phyloP scores from a whole-genome alignment of 2,113 vertebrate genomes.

The Hippocampus barbouri region DNA sequence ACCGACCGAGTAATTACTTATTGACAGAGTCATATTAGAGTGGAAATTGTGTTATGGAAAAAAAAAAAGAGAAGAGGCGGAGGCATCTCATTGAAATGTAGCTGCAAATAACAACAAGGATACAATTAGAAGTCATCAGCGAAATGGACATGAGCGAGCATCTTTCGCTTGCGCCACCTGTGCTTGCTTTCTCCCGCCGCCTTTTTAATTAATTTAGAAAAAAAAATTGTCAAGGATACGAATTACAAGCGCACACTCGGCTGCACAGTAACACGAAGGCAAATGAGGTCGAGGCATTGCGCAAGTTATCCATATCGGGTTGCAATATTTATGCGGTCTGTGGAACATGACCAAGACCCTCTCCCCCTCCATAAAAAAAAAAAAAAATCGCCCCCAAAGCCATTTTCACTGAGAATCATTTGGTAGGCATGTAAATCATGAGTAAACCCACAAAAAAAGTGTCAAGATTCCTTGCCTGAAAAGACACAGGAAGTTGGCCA shows the following conservation, averaged over 20 bases:
- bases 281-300: constrained; percentile 44
- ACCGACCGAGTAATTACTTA: constrained; percentile 73
- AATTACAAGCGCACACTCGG: constrained; percentile 50
- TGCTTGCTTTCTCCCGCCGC: constrained; percentile 46
- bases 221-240: constrained; percentile 60
- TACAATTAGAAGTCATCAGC: constrained; percentile 44
- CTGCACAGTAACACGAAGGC: constrained; percentile 25
- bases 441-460: neutral
- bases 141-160: constrained; percentile 44
- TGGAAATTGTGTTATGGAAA: constrained; percentile 63
- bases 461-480: no score
- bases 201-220: constrained; percentile 64
- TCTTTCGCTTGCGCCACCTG: constrained; percentile 40
- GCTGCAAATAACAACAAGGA: constrained; percentile 36
- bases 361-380: no score
- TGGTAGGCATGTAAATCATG: neutral
- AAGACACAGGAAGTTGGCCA: no score
- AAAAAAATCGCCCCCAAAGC: neutral
- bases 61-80: constrained; percentile 39
- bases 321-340: constrained; percentile 37
- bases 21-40: constrained; percentile 68
- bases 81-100: constrained; percentile 37
- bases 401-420: neutral
- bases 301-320: constrained; percentile 48
- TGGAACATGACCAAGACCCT: constrained; percentile 18